Percentiles rank a stretch among this genome's conserved stretches.
Evolutionary conservation across 2,797 vertebrate genomes (phyloP).

Genomic region (Eutrigla gurnardus): DNA sequence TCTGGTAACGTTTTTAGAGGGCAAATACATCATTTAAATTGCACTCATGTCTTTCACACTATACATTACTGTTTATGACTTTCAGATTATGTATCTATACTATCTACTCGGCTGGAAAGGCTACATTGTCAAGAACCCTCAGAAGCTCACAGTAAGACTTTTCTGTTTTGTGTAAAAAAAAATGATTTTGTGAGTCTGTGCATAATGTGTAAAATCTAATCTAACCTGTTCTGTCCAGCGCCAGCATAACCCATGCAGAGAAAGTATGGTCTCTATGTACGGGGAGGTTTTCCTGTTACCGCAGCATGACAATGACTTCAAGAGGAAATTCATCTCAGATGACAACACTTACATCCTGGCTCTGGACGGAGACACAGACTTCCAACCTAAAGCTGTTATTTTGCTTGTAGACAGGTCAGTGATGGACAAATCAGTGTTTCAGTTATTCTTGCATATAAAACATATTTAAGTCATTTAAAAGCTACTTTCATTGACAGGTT

Average conservation of each 20-base stretch:
- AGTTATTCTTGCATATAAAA: neutral
- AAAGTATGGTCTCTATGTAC: slow-evolving; percentile 80
- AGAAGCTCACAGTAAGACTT: slow-evolving; percentile 79
- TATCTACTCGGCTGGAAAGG: slow-evolving; percentile 89
- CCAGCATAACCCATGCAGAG: slow-evolving; percentile 71
- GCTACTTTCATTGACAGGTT: slow-evolving; percentile 57
- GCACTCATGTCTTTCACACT: neutral
- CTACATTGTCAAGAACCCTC: slow-evolving; percentile 83
- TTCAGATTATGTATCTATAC: slow-evolving; percentile 89
- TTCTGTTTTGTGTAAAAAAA: slow-evolving; percentile 9
- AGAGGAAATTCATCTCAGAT: slow-evolving; percentile 82
- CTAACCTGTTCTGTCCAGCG: slow-evolving; percentile 56
- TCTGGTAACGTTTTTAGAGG: neutral
- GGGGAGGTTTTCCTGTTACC: slow-evolving; percentile 75
- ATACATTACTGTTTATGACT: slow-evolving; percentile 23
- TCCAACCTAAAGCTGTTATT: slow-evolving; percentile 86
- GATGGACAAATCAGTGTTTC: neutral
- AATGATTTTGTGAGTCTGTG: neutral
- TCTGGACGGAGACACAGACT: slow-evolving; percentile 89
- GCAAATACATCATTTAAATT: neutral
- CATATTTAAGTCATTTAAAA: neutral
- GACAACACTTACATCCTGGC: slow-evolving; percentile 86
- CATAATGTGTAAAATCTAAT: neutral
- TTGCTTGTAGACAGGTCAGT: slow-evolving; percentile 84
- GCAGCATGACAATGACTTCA: slow-evolving; percentile 78